Conservation (phyloP, 2,113 vertebrate genomes). For the Nyctibius bracteatus region DNA sequence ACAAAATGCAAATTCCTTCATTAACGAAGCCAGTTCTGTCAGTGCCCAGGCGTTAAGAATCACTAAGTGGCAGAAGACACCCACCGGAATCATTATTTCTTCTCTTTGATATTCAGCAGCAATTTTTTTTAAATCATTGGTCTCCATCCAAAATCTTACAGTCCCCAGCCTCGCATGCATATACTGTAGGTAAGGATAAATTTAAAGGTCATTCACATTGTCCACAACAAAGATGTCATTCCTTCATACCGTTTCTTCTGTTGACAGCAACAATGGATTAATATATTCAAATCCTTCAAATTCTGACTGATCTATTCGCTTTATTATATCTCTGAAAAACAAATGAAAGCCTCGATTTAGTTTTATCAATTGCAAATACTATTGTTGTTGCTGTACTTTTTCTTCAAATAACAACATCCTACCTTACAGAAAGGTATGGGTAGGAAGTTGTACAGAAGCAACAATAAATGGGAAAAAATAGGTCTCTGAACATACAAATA, state of each 20-base stretch:
- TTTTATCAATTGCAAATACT: background rate
- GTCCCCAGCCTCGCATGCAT: constrained; percentile 79
- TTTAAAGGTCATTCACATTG: constrained; percentile 64
- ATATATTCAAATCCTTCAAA: constrained; percentile 99
- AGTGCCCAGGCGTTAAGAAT: constrained; percentile 52
- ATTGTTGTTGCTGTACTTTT: background rate
- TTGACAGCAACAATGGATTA: constrained; percentile 92
- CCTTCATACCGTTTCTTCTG: constrained; percentile 94
- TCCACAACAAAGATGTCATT: constrained; percentile 13
- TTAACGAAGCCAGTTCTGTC: constrained; percentile 59
- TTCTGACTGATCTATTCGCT: constrained; percentile 98
- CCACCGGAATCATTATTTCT: constrained; percentile 57
- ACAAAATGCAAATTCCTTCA: constrained; percentile 68
- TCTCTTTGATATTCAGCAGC: constrained; percentile 65
- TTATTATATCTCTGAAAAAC: constrained; percentile 89
- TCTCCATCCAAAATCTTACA: constrained; percentile 64
- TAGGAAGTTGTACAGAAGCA: background rate
- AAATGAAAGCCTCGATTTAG: background rate
- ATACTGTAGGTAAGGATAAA: constrained; percentile 74
- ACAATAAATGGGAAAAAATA: background rate
- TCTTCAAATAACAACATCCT: background rate
- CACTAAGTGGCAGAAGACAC: constrained; percentile 71
- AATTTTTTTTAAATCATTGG: constrained; percentile 57
- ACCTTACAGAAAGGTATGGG: background rate
- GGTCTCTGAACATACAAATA: background rate